phyloP scores from a whole-genome alignment of 1,140 invertebrate genomes.

The Coptotermes formosanus region DNA sequence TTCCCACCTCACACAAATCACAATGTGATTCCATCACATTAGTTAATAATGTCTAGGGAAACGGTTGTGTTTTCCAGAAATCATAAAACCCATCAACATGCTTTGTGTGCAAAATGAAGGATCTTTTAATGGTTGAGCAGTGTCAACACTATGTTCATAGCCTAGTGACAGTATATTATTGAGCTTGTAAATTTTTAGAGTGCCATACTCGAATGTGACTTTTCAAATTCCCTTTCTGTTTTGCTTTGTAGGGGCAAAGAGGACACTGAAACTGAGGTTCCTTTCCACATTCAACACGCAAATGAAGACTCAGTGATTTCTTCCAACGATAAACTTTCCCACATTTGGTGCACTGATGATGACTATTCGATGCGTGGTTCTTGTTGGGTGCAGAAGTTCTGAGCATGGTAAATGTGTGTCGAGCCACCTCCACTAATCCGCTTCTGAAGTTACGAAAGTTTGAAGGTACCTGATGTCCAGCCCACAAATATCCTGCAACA shows the following conservation, averaged over 20 bases:
- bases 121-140: too few relatives aligned
- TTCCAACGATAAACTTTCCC: constrained; percentile 53
- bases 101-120: too few relatives aligned
- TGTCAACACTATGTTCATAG: too few relatives aligned
- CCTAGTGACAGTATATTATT: too few relatives aligned
- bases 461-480: background rate
- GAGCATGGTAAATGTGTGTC: background rate
- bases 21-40: too few relatives aligned
- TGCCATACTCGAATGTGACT: constrained; percentile 48
- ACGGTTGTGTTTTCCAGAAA: too few relatives aligned
- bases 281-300: constrained; percentile 48
- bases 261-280: constrained; percentile 57
- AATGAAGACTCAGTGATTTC: constrained; percentile 50
- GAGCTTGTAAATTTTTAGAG: background rate
- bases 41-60: too few relatives aligned
- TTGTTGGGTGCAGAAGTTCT: background rate
- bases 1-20: too few relatives aligned
- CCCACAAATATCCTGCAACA: background rate
- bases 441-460: background rate
- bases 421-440: background rate
- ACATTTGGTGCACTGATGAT: constrained; percentile 44
- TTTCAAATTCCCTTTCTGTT: constrained; percentile 52
- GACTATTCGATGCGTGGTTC: background rate
- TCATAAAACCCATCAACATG: too few relatives aligned
- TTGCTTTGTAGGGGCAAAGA: constrained; percentile 54